phyloP scores from a whole-genome alignment of 2,113 vertebrate genomes.

The Blennius ocellaris region DNA sequence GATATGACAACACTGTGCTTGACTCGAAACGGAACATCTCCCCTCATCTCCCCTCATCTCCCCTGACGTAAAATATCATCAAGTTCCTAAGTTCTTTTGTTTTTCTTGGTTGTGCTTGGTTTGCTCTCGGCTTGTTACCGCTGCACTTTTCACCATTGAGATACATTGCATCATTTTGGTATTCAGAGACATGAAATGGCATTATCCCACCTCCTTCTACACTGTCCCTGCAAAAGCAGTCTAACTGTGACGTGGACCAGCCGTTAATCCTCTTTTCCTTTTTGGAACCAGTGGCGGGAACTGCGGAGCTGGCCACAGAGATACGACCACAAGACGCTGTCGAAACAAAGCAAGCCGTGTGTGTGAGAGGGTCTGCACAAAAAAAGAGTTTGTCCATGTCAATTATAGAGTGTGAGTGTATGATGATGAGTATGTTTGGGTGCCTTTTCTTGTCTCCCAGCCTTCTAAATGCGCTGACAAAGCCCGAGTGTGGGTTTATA shows the following conservation, averaged over 20 bases:
- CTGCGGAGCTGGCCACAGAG: conserved; percentile 76
- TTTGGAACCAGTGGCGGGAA: conserved; percentile 74
- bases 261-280: conserved; percentile 82
- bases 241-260: conserved; percentile 77
- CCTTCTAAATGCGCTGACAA: conserved; percentile 47
- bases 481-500: conserved; percentile 59
- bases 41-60: conserved; percentile 5
- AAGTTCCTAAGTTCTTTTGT: conserved; percentile 23
- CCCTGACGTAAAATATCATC: conserved; percentile 6
- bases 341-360: conserved; percentile 61
- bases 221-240: conserved; percentile 72
- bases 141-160: conserved; percentile 46
- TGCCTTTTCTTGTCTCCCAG: conserved; percentile 45
- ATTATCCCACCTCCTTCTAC: conserved; percentile 81
- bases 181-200: conserved; percentile 77
- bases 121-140: conserved; percentile 39
- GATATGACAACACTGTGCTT: neutral
- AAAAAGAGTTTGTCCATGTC: conserved; percentile 61
- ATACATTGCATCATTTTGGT: conserved; percentile 71
- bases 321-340: conserved; percentile 75
- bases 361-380: conserved; percentile 48
- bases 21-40: neutral
- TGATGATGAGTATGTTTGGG: conserved; percentile 46
- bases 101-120: conserved; percentile 40
- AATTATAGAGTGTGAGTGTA: conserved; percentile 57